Evolutionary conservation across 2,888 invertebrate species (phyloP).

Genomic region (Ormyrus labotus): DNA sequence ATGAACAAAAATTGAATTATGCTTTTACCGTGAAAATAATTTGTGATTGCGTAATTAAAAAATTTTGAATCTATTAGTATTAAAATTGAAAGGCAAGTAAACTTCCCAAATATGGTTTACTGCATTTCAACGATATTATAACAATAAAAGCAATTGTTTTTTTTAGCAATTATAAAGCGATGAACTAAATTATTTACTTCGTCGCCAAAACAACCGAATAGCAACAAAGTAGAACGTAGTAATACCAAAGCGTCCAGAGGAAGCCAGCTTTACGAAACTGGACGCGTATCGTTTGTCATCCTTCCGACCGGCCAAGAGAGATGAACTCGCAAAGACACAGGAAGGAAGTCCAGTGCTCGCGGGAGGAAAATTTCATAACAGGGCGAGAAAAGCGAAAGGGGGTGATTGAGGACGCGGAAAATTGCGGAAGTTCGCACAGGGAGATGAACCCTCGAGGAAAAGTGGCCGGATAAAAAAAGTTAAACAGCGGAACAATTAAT

Average conservation of each 20-base stretch:
- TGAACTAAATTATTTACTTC: no score
- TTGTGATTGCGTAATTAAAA: no score
- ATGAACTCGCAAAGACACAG: constrained; percentile 5
- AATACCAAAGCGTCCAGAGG: neutral
- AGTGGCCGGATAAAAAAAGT: constrained; percentile 37
- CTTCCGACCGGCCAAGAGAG: constrained; percentile 24
- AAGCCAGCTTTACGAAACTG: constrained; percentile 1
- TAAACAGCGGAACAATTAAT: constrained; percentile 50
- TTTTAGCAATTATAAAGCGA: no score
- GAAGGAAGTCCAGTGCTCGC: neutral
- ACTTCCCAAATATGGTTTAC: no score
- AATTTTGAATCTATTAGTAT: no score
- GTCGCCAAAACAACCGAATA: no score
- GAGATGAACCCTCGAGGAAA: constrained; percentile 27
- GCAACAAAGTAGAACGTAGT: no score
- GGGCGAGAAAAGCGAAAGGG: constrained; percentile 24
- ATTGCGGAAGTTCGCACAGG: constrained; percentile 48
- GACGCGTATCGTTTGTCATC: constrained; percentile 60
- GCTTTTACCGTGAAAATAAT: no score
- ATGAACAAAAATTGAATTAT: no score
- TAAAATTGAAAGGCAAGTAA: no score
- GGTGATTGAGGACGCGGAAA: constrained; percentile 44
- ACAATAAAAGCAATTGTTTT: no score
- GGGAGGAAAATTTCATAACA: constrained; percentile 39
- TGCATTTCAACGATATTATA: no score